phyloP scores from a whole-genome alignment of 2,797 vertebrate genomes.

The Cuniculus paca region DNA sequence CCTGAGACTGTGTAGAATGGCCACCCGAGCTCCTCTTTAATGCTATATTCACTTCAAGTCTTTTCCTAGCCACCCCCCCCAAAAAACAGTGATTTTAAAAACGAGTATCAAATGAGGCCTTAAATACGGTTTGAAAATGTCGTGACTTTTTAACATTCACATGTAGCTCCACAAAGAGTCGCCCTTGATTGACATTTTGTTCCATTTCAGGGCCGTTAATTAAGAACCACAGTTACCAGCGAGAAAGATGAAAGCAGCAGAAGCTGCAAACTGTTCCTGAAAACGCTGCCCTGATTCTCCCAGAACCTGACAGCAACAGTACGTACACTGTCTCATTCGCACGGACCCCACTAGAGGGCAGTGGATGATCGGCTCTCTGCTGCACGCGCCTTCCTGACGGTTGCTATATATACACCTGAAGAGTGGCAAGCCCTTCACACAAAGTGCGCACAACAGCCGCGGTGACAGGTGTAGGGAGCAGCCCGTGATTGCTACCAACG shows the following conservation, averaged over 20 bases:
- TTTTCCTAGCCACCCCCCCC: not conserved
- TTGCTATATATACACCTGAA: constrained; percentile 57
- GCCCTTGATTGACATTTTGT: constrained; percentile 58
- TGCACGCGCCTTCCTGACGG: accelerated
- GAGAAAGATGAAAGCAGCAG: constrained; percentile 12
- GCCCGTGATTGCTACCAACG: constrained; percentile 53
- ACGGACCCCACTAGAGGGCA: constrained; percentile 74
- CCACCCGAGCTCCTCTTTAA: not conserved
- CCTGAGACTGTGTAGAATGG: not conserved
- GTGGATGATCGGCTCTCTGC: constrained; percentile 60
- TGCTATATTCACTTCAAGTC: not conserved
- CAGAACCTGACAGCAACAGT: not conserved
- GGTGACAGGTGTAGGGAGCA: constrained; percentile 73
- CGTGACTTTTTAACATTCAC: constrained; percentile 64
- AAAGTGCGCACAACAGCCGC: constrained; percentile 52
- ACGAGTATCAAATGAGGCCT: constrained; percentile 19
- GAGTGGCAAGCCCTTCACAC: constrained; percentile 62
- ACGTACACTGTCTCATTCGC: not conserved
- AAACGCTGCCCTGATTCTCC: not conserved
- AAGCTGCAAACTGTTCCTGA: not conserved
- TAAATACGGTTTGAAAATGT: constrained; percentile 55
- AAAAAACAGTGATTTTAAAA: constrained; percentile 15
- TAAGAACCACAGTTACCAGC: constrained; percentile 46
- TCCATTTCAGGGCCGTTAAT: constrained; percentile 54
- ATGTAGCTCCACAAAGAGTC: constrained; percentile 21